phyloP scores from a whole-genome alignment of 2,113 vertebrate genomes.

The Eleginops maclovinus region DNA sequence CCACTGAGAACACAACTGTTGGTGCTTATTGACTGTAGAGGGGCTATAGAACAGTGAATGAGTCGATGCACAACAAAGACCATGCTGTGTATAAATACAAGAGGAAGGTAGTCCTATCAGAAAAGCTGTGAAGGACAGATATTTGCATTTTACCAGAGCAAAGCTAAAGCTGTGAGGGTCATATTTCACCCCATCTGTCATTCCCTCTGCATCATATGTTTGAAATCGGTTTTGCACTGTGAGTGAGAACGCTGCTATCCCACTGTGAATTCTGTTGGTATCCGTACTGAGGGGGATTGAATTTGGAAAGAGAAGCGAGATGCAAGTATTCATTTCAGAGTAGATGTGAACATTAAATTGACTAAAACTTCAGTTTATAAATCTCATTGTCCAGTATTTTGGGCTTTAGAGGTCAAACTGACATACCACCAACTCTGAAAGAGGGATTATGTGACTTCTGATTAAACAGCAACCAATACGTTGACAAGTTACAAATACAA shows the following conservation, averaged over 20 bases:
- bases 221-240: constrained; percentile 43
- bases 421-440: not conserved
- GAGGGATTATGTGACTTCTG: no score
- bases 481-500: not conserved
- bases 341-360: constrained; percentile 7
- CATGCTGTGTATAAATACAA: constrained; percentile 13
- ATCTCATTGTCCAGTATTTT: not conserved
- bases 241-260: constrained; percentile 20
- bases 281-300: not conserved
- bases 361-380: not conserved
- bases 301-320: not conserved
- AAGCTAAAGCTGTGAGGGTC: constrained; percentile 37
- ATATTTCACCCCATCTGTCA: constrained; percentile 60
- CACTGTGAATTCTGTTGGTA: constrained; percentile 5
- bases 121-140: constrained; percentile 40
- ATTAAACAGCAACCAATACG: not conserved
- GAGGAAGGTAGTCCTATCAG: constrained; percentile 29
- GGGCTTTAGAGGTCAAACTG: not conserved
- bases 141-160: constrained; percentile 59
- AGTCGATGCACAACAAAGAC: constrained; percentile 14
- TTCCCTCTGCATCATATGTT: constrained; percentile 37
- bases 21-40: constrained; percentile 35
- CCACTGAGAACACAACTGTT: constrained; percentile 16
- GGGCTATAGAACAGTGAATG: not conserved
- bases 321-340: not conserved